These are phyloP conservation scores for Diaphora mendica DNA, from an alignment of 2,888 invertebrate genomes.

Conservation along the genomic window DNA sequence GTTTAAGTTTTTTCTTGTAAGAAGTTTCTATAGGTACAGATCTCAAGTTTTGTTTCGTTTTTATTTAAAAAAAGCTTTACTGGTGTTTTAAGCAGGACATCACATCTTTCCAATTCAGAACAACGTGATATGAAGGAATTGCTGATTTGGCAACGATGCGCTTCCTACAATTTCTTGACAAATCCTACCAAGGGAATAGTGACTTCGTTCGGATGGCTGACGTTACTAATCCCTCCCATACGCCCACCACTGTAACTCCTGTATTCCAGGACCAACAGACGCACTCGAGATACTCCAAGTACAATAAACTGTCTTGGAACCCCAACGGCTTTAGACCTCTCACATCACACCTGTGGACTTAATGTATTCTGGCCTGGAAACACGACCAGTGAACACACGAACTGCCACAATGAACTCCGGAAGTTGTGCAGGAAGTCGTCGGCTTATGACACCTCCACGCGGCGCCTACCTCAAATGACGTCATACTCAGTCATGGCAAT, in stretches of 20 bases:
- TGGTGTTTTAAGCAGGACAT: background rate
- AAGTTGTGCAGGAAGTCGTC: constrained; percentile 71
- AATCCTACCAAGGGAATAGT: background rate
- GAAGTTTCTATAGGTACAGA: background rate
- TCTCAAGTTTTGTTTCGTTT: background rate
- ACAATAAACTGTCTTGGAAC: no score
- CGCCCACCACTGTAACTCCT: no score
- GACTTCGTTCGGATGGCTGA: background rate
- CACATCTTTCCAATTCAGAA: background rate
- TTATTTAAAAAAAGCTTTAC: background rate
- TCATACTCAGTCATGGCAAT: constrained; percentile 28
- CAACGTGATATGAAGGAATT: background rate
- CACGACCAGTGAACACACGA: constrained; percentile 47
- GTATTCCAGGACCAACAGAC: no score
- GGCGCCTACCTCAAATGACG: constrained; percentile 37
- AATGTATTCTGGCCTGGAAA: background rate
- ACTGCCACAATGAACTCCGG: constrained; percentile 61
- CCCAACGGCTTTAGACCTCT: no score
- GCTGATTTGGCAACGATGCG: background rate
- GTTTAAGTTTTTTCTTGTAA: background rate
- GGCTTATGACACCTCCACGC: constrained; percentile 61
- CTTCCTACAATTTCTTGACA: background rate
- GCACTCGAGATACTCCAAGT: no score
- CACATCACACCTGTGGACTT: background rate
- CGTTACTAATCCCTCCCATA: no score